Percentiles rank a stretch among this genome's conserved stretches.
Evolutionary conservation across 2,797 vertebrate species (phyloP).

Genomic region (Periophthalmus magnuspinnatus): DNA sequence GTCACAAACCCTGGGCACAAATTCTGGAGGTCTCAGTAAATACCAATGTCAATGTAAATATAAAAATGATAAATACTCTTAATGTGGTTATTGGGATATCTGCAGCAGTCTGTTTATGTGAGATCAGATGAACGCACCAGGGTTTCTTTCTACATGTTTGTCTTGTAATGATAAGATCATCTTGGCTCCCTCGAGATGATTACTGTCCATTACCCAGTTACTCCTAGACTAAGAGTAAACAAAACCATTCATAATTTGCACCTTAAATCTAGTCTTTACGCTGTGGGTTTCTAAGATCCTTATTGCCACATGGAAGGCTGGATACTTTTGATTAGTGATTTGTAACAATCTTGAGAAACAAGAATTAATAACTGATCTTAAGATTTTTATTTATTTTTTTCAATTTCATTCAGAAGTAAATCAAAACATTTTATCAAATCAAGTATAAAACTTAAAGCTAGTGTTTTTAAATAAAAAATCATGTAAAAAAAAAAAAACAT

Average conservation of each 20-base stretch:
- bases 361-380: neutral
- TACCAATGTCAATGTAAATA: too few relatives aligned
- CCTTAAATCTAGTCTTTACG: slow-evolving; percentile 54
- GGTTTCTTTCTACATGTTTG: neutral
- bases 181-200: neutral
- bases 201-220: neutral
- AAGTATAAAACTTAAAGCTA: neutral
- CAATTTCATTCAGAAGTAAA: neutral
- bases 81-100: slow-evolving; percentile 1
- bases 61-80: too few relatives aligned
- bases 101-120: slow-evolving; percentile 10
- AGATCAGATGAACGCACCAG: neutral
- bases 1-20: too few relatives aligned
- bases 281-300: slow-evolving; percentile 29
- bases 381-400: too few relatives aligned
- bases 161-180: slow-evolving; percentile 1
- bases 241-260: slow-evolving; percentile 34
- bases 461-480: neutral
- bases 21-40: too few relatives aligned
- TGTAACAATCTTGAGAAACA: neutral
- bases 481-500: too few relatives aligned
- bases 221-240: neutral
- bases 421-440: neutral
- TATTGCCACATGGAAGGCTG: slow-evolving; percentile 12
- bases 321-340: neutral